These are phyloP conservation scores for Polyommatus icarus DNA, from an alignment of 2,888 invertebrate genomes.

Conservation along the genomic window DNA sequence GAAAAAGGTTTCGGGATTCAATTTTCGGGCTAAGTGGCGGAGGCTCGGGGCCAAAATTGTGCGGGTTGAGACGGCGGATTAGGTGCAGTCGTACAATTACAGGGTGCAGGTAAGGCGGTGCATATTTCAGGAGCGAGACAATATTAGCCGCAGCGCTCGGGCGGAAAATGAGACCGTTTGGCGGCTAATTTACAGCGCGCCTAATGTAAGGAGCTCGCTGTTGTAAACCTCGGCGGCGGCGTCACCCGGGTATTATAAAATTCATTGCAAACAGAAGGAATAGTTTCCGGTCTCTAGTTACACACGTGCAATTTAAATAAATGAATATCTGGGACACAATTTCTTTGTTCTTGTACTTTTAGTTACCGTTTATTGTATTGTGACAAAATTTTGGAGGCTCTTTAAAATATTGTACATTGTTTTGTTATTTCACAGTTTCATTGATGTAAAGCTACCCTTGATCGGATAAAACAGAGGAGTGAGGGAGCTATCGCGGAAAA, in stretches of 20 bases:
- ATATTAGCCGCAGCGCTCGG: slow-evolving; percentile 81
- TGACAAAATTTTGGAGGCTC: not conserved
- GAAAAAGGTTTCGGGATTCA: slow-evolving; percentile 63
- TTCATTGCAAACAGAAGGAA: slow-evolving; percentile 47
- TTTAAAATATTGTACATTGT: not conserved
- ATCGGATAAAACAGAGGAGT: not conserved
- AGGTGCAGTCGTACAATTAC: slow-evolving; percentile 77
- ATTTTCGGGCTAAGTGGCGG: slow-evolving; percentile 58
- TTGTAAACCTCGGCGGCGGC: slow-evolving; percentile 54
- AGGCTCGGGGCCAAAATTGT: slow-evolving; percentile 78
- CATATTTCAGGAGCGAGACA: slow-evolving; percentile 75
- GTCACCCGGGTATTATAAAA: slow-evolving; percentile 51
- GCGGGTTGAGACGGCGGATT: slow-evolving; percentile 77
- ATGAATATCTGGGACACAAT: slow-evolving; percentile 6
- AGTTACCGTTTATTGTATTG: not conserved
- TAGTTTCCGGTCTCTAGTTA: slow-evolving; percentile 56
- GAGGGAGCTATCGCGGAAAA: not conserved
- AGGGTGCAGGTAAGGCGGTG: slow-evolving; percentile 72
- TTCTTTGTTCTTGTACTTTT: not conserved
- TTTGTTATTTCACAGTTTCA: not conserved
- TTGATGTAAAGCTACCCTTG: not conserved
- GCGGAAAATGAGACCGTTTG: slow-evolving; percentile 81
- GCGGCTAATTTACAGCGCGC: slow-evolving; percentile 72
- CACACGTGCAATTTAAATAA: slow-evolving; percentile 39
- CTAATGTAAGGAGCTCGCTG: slow-evolving; percentile 64